Conservation (phyloP, 2,113 vertebrate species). For the Paramisgurnus dabryanus region DNA sequence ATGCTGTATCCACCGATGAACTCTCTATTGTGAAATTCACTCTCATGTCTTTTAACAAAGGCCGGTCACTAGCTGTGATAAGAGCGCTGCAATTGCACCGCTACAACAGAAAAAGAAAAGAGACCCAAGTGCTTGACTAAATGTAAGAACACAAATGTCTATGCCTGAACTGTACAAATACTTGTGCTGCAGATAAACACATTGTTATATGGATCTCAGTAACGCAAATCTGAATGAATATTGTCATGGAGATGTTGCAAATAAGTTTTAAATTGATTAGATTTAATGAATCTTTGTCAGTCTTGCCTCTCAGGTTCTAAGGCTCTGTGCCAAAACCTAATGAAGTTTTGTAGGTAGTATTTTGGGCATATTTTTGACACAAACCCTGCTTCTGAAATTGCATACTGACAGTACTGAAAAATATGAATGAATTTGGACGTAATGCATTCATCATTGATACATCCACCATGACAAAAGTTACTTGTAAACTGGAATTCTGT, state of each 20-base stretch:
- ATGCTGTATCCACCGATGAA: constrained; percentile 1
- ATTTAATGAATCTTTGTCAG: neutral
- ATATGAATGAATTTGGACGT: too few relatives aligned
- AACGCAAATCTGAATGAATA: neutral
- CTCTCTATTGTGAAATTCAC: constrained; percentile 10
- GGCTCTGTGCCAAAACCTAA: neutral
- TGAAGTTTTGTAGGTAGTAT: neutral
- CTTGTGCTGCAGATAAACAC: neutral
- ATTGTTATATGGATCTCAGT: neutral
- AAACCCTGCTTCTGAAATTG: neutral
- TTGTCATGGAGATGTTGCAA: neutral
- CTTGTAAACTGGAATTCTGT: too few relatives aligned
- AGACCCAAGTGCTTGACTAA: neutral
- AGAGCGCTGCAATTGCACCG: neutral
- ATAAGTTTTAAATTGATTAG: neutral
- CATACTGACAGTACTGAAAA: too few relatives aligned
- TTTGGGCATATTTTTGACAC: neutral
- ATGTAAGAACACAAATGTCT: neutral
- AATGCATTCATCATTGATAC: too few relatives aligned
- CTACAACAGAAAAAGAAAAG: neutral
- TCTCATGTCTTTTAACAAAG: constrained; percentile 21
- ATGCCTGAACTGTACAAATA: neutral
- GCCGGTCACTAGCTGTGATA: constrained; percentile 16
- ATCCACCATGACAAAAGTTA: too few relatives aligned
- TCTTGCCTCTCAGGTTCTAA: neutral